phyloP scores from a whole-genome alignment of 2,797 vertebrate species.

The Gymnodraco acuticeps region DNA sequence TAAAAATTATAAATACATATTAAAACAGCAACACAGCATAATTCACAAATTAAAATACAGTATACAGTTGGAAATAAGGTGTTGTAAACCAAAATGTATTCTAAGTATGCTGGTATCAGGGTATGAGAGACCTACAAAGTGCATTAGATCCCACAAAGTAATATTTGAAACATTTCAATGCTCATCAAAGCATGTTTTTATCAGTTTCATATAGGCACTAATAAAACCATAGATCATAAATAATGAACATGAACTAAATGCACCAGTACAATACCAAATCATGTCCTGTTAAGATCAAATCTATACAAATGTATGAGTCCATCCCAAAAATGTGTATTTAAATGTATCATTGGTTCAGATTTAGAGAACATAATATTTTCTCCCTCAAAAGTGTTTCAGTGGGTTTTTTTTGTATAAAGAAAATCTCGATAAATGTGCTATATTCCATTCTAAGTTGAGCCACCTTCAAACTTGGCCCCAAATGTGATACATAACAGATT shows the following conservation, averaged over 20 bases:
- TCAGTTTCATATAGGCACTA: background rate
- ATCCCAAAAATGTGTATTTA: background rate
- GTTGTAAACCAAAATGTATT: background rate
- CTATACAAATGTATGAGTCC: background rate
- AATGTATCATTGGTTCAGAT: no score
- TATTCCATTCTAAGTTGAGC: background rate
- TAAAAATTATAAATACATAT: no score
- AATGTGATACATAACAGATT: background rate
- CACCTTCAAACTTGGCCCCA: background rate
- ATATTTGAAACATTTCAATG: background rate
- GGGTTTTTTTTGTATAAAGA: no score
- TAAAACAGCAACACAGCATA: no score
- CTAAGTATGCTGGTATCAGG: background rate
- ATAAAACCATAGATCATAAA: background rate
- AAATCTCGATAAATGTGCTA: background rate
- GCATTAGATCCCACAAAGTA: background rate
- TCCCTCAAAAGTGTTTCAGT: background rate
- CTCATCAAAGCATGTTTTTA: background rate
- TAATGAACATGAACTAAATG: background rate
- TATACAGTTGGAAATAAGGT: background rate
- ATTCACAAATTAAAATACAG: no score
- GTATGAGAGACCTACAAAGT: background rate
- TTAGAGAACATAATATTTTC: background rate
- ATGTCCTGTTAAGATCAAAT: slow-evolving; percentile 12
- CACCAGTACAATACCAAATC: background rate